A percentile compares a stretch with the other conserved stretches of the same genome.
These are phyloP conservation scores for Drosophila prosaltans DNA, from an alignment of 1,140 invertebrate genomes.

Conservation along the genomic window DNA sequence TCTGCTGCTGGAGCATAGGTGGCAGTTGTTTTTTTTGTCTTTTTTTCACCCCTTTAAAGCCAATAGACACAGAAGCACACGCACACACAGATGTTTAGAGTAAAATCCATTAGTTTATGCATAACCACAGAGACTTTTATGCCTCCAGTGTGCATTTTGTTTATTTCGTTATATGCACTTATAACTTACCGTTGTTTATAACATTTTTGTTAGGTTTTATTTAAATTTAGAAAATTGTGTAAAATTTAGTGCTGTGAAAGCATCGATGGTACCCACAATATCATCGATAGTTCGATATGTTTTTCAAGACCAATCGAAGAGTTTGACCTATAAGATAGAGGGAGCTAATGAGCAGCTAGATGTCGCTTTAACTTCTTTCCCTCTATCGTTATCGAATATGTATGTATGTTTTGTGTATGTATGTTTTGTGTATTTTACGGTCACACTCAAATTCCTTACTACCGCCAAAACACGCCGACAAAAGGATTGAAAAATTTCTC, in stretches of 20 bases:
- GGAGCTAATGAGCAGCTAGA: too few relatives aligned
- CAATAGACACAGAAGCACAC: conserved; percentile 20
- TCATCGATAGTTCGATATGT: too few relatives aligned
- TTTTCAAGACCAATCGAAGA: too few relatives aligned
- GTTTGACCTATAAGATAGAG: too few relatives aligned
- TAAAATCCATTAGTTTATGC: background rate
- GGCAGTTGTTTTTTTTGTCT: conserved; percentile 11
- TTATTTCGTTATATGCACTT: background rate
- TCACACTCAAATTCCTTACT: background rate
- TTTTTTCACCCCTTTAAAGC: conserved; percentile 60
- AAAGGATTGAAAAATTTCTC: background rate
- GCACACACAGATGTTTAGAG: conserved; percentile 12
- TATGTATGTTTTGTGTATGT: background rate
- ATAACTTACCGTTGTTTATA: conserved; percentile 63
- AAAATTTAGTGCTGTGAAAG: conserved; percentile 1
- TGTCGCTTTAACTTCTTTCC: too few relatives aligned
- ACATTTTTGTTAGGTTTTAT: conserved; percentile 52
- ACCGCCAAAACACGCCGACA: background rate
- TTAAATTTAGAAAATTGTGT: conserved; percentile 19
- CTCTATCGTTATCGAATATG: background rate
- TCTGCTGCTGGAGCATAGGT: conserved; percentile 10
- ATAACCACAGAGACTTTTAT: background rate
- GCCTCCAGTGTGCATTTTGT: background rate
- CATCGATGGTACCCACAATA: too few relatives aligned
- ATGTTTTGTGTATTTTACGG: background rate